Evolutionary conservation across 2,113 vertebrate species (phyloP), one percentile per base, ranked within the genome.

Genomic region (Ceratotherium simum): DNA sequence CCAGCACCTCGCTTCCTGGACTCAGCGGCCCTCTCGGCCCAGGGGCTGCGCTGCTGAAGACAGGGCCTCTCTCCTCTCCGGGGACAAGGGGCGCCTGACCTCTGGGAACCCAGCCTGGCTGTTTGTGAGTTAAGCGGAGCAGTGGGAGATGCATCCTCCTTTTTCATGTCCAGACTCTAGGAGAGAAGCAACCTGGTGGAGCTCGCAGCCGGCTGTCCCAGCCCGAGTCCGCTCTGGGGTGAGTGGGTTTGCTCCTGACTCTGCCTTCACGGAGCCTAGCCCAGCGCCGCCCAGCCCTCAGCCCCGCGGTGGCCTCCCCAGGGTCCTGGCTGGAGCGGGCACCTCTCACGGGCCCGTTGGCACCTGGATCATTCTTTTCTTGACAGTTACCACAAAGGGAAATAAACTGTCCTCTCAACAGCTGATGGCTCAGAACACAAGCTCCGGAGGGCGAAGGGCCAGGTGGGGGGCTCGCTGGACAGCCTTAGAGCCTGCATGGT

Each of bases 401-500:
- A 36, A 14, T 4, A 27, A 16, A 3, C 4, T 21, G 18, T 17
- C n/a, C 36, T 29, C 25, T 2, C 3, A 6, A 1, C 9, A 21
- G 58, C 18, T 10, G 9, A 5, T 14, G 1, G 36, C 46, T 2
- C 12, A 31, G 62, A 21, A 67, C 18, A 27, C 2, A 0, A 20
- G 64, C 20, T 29, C n/a, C 6, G 6, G 14, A 69, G 1, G 10
- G 18, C 29, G 16, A 39, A 0, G 16, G 27, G 10, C 56, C 1
- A 8, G 1, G 2, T 2, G 5, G 2, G 1, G 67, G 2, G 9
- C 2, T n/a, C 2, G 0, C 58, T 27, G 3, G 6, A 17, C 20
- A 23, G 20, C 18, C 46, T 18, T 0, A 8, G 9, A 48, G 70
- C 65, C 46, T 48, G 12, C 42, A 8, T 0, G 1, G 69, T 5